Base-by-base conservation (phyloP, 1,140 invertebrate genomes). In the Cotesia chilonis region DNA sequence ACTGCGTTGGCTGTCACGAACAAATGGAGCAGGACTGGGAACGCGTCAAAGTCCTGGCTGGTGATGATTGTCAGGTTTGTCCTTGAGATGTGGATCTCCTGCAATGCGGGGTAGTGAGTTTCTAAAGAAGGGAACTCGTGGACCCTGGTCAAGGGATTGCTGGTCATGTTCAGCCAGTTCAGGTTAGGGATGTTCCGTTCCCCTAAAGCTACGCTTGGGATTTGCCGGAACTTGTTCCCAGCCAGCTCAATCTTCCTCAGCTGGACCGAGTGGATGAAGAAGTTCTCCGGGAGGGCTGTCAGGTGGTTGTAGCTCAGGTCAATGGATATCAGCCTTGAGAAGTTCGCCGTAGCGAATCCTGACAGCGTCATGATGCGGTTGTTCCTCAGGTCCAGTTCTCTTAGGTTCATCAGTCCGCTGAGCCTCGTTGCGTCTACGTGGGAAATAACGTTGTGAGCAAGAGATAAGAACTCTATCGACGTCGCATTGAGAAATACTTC, bases 21-120 rank as follows among this genome's bases (percentile, higher is more conserved):
- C n/a, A 97, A 87, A 77, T 92, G 92, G 75, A 93, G 89, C 7
- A 97, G 85, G 0, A 91, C 90, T 2, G 94, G 92, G 77, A 96
- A 96, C n/a, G 93, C 90, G 78, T 94, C 92, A 79, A 97, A 96
- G 78, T 96, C 95, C 78, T 93, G 93, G 60, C 94, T 94, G 0
- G 94, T 95, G 3, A 97, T 89, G 64, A 96, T 92, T 1, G 91
- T 94, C 10, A 97, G 86, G 82, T 96, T 96, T 0, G 95, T 96
- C 20, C 90, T 89, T 59, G 91, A 92, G 69, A 96, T 92, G 79
- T 94, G 92, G 7, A 97, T 88, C 82, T 95, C 93, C 81, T 94
- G 91, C 0, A 96, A 87, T 10, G 90, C 83, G n/a, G 92, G 92
- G 82, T 92, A 92, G 77, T 87, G 88, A 47, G 90, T 88, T 5